Conservation (phyloP, 2,888 invertebrate genomes). For the Chironomus tentans region DNA sequence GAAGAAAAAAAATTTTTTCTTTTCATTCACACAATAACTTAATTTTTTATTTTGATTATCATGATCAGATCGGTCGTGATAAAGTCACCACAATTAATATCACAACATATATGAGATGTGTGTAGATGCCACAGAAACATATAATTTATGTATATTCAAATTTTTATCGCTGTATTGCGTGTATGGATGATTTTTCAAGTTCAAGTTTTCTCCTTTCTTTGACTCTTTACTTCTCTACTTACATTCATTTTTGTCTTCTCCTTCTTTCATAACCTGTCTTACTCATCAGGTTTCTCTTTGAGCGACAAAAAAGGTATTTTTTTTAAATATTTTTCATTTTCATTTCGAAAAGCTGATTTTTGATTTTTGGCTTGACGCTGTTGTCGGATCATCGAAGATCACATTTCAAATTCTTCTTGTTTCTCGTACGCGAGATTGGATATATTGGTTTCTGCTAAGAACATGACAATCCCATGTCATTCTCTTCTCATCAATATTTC, state of each 20-base stretch:
- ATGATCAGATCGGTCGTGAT: no score
- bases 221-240: not conserved
- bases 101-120: not conserved
- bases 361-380: not conserved
- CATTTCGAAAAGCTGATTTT: not conserved
- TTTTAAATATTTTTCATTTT: not conserved
- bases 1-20: no score
- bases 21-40: no score
- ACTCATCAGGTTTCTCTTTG: constrained; percentile 5
- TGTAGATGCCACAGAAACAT: not conserved
- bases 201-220: constrained; percentile 10
- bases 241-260: not conserved
- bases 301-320: not conserved
- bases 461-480: no score
- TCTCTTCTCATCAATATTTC: no score
- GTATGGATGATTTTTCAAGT: constrained; percentile 8
- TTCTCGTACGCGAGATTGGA: not conserved
- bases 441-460: no score
- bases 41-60: no score
- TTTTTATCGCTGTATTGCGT: constrained; percentile 5
- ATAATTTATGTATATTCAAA: not conserved
- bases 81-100: no score
- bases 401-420: not conserved
- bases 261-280: constrained; percentile 5
- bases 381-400: not conserved